phyloP scores from a whole-genome alignment of 2,888 invertebrate species.

The Sphaerophoria taeniata region DNA sequence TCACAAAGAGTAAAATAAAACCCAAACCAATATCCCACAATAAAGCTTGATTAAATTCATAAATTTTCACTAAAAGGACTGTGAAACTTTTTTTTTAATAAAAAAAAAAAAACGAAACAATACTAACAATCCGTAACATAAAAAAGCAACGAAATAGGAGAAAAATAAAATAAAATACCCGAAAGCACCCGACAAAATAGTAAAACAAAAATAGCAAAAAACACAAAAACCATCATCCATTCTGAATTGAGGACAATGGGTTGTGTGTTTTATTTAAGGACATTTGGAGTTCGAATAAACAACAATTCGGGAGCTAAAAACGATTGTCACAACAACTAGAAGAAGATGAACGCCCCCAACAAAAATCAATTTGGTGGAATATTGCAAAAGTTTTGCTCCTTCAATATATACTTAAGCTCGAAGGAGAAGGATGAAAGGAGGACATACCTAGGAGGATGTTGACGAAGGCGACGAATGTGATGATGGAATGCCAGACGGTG shows the following conservation, averaged over 20 bases:
- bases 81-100: too few species aligned
- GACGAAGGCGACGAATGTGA: too few species aligned
- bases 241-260: slow-evolving; percentile 16
- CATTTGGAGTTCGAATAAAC: slow-evolving; percentile 22
- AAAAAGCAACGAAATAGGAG: neutral
- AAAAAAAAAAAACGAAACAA: slow-evolving; percentile 7
- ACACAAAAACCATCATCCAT: neutral
- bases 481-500: slow-evolving; percentile 16
- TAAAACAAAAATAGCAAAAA: neutral
- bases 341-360: slow-evolving; percentile 13
- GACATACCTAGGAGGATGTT: neutral
- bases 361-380: slow-evolving; percentile 25
- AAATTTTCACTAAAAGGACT: slow-evolving; percentile 3
- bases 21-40: too few species aligned
- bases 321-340: slow-evolving; percentile 25
- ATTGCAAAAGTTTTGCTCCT: slow-evolving; percentile 21
- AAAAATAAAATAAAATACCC: neutral
- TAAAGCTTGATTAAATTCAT: neutral
- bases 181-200: too few species aligned
- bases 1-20: too few species aligned
- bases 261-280: slow-evolving; percentile 28
- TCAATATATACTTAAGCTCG: neutral
- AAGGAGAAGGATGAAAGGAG: neutral
- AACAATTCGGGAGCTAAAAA: slow-evolving; percentile 15
- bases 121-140: neutral